Evolutionary conservation across 1,140 invertebrate species (phyloP).

Genomic region (Trissolcus basalis): DNA sequence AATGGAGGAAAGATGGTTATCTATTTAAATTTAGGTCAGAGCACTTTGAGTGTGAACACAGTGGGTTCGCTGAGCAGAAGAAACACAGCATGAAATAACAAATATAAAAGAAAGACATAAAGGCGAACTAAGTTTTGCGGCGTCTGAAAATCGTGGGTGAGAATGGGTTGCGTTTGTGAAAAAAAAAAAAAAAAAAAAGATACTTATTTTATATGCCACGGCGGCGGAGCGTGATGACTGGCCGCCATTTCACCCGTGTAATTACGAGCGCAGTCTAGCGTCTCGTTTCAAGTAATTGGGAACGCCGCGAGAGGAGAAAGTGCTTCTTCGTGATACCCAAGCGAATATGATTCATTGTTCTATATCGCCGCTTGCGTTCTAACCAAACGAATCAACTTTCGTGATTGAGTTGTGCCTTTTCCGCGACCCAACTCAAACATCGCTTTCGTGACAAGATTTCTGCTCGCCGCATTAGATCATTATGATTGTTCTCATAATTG

Average conservation of each 20-base stretch:
- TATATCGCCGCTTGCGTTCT: constrained; percentile 38
- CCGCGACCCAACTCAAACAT: constrained; percentile 38
- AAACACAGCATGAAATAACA: constrained; percentile 16
- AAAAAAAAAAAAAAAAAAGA: constrained; percentile 59
- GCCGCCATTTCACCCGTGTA: constrained; percentile 66
- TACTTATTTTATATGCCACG: constrained; percentile 61
- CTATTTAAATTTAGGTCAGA: constrained; percentile 35
- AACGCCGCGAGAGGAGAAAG: constrained; percentile 67
- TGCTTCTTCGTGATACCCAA: constrained; percentile 60
- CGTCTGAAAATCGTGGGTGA: not conserved
- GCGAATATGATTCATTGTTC: constrained; percentile 65
- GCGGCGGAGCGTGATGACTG: constrained; percentile 56
- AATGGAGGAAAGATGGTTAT: constrained; percentile 25
- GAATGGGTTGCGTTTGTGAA: not conserved
- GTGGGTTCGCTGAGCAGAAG: not conserved
- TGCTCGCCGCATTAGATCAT: constrained; percentile 36
- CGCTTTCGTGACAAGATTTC: constrained; percentile 30
- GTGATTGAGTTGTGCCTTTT: constrained; percentile 52
- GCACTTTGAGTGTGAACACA: constrained; percentile 17
- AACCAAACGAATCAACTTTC: constrained; percentile 53
- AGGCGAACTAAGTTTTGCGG: not conserved
- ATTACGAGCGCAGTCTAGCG: constrained; percentile 65
- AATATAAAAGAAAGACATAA: constrained; percentile 15
- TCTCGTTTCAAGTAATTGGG: constrained; percentile 67
- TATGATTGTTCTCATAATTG: constrained; percentile 26